Base-by-base conservation (phyloP, 2,113 vertebrate species). In the Ctenodactylus gundi region DNA sequence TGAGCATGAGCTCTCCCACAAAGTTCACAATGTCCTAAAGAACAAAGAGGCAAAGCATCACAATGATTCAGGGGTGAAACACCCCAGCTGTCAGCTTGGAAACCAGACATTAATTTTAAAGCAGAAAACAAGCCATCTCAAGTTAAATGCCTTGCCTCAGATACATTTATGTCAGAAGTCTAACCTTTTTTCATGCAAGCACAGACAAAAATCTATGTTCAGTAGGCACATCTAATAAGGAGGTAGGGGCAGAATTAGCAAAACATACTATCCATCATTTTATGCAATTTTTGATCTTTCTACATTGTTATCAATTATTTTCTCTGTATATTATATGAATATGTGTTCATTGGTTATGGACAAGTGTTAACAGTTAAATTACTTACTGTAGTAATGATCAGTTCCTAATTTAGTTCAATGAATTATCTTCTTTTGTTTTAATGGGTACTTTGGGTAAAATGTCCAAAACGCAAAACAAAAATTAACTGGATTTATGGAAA, bases 21-120 rank as follows among this genome's bases (percentile, higher is more conserved):
- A 87, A 68, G 25, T 75, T 80, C 53, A 65, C 49, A 60, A 51
- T 62, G 23, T 8, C 75, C n/a, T 44, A 65, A 83, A 83, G 88
- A 60, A 36, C 68, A 60, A 25, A 87, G 68, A 68, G 20, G 5
- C 60, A 64, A 29, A 94, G 51, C 58, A 44, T 9, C 58, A 23
- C 62, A 17, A 34, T 5, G 7, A 36, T 29, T 76, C 70, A 60
- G 53, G 41, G 75, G 49, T 84, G 21, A 27, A 64, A 81, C n/a
- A 53, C 18, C 36, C 46, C 65, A 75, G 68, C 68, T 94, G 88
- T 87, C 85, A 65, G 0, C 39, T 60, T 76, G 44, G 49, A 88
- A 57, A 55, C 62, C 58, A 83, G 44, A 78, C 2, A 60, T 49
- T 39, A 57, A 77, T 82, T 95, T 95, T 91, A 92, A 92, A 95